These are phyloP conservation scores for Cyclophora albipunctata DNA, from an alignment of 2,888 invertebrate species.

Conservation along the genomic window DNA sequence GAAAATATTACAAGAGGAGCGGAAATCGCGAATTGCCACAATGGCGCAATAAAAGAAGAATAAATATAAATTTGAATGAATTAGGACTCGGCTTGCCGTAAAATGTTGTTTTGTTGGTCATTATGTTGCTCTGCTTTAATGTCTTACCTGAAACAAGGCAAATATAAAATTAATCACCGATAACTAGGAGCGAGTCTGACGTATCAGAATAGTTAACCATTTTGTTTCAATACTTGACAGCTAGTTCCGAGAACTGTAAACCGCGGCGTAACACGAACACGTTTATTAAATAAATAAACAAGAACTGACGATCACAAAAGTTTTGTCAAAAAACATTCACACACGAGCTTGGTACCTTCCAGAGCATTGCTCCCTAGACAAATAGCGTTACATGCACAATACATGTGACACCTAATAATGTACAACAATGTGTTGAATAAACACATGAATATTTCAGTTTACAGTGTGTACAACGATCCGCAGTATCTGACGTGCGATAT, in stretches of 20 bases:
- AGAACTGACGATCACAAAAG: background rate
- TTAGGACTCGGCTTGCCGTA: constrained; percentile 10
- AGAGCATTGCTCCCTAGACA: constrained; percentile 23
- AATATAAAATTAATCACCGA: constrained; percentile 7
- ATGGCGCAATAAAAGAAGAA: constrained; percentile 37
- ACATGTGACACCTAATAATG: constrained; percentile 7
- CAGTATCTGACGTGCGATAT: constrained; percentile 27
- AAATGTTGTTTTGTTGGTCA: constrained; percentile 12
- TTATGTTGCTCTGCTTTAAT: background rate
- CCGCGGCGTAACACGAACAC: background rate
- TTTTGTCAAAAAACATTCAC: constrained; percentile 8
- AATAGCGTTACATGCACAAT: constrained; percentile 15
- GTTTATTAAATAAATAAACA: background rate
- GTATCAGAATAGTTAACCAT: no score
- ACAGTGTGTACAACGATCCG: constrained; percentile 15
- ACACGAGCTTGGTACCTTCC: constrained; percentile 17
- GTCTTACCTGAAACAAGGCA: constrained; percentile 26
- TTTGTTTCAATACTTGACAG: no score
- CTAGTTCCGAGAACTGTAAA: no score
- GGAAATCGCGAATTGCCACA: constrained; percentile 44
- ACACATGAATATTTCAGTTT: constrained; percentile 25
- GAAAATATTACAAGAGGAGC: constrained; percentile 43
- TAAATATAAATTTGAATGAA: constrained; percentile 34
- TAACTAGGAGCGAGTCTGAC: background rate
- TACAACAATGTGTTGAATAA: constrained; percentile 15